Conservation (phyloP, 1,140 invertebrate genomes). For the Cherax quadricarinatus region DNA sequence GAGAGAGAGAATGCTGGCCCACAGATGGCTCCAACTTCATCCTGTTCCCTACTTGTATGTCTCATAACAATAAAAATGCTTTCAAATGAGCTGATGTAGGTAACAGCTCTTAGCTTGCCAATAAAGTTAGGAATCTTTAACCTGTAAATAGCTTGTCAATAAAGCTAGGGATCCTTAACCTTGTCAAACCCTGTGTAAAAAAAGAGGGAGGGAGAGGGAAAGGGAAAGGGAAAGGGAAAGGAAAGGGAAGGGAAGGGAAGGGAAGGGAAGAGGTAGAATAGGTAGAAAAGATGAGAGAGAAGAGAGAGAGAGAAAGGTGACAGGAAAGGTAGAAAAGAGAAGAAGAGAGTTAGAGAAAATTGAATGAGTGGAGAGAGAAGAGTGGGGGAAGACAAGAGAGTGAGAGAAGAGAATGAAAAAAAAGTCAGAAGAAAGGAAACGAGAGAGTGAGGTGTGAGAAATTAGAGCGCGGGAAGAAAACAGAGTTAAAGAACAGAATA, state of each 20-base stretch:
- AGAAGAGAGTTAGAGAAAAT: neutral
- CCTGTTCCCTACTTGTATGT: too few relatives aligned
- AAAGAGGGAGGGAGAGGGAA: constrained; percentile 1
- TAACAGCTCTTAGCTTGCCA: too few relatives aligned
- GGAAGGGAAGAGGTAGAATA: neutral
- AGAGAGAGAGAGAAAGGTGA: neutral
- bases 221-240: neutral
- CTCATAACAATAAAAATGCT: too few relatives aligned
- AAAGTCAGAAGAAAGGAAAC: too few relatives aligned
- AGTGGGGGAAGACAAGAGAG: neutral
- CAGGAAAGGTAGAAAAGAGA: neutral
- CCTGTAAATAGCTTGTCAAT: too few relatives aligned
- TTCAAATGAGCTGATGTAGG: too few relatives aligned
- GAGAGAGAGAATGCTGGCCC: too few relatives aligned
- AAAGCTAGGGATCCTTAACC: too few relatives aligned
- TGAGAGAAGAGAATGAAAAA: constrained; percentile 23
- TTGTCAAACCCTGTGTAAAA: too few relatives aligned
- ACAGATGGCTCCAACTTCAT: too few relatives aligned
- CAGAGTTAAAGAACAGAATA: neutral
- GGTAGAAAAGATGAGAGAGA: neutral
- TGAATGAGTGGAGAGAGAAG: neutral
- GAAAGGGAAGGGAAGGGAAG: too few relatives aligned
- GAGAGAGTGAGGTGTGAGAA: neutral
- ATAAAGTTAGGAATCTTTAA: too few relatives aligned
- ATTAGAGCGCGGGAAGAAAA: neutral